phyloP scores from a whole-genome alignment of 2,113 vertebrate species.

The Cyanocitta stelleri region DNA sequence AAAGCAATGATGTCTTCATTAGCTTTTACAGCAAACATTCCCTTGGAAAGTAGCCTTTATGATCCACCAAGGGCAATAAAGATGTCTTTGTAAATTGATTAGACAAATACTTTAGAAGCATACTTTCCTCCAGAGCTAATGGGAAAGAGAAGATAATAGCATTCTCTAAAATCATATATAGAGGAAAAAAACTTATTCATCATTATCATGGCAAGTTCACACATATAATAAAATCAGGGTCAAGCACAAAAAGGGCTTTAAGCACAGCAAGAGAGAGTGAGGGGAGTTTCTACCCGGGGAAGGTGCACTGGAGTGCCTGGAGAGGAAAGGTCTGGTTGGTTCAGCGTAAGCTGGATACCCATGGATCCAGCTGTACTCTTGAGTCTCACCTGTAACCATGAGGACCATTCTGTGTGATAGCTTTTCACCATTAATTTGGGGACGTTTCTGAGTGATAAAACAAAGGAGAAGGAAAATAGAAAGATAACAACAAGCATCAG shows the following conservation, averaged over 20 bases:
- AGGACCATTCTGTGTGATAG: background rate
- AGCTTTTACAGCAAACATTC: constrained; percentile 41
- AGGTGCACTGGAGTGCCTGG: fast-evolving
- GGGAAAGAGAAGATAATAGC: background rate
- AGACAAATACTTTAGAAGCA: constrained; percentile 16
- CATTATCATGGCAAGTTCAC: background rate
- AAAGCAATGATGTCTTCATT: constrained; percentile 55
- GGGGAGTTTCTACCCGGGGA: background rate
- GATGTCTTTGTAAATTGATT: constrained; percentile 44
- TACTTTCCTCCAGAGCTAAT: background rate
- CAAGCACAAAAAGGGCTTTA: background rate
- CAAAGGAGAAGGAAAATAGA: background rate
- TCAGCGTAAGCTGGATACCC: background rate
- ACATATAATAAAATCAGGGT: background rate
- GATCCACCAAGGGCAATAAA: constrained; percentile 36
- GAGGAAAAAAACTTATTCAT: background rate
- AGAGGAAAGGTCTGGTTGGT: background rate
- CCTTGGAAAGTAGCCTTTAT: constrained; percentile 17
- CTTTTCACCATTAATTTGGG: background rate
- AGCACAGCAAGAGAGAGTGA: background rate
- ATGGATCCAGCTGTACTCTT: background rate
- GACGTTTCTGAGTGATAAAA: background rate
- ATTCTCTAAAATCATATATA: background rate
- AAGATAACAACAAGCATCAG: background rate
- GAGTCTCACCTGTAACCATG: background rate